These are phyloP conservation scores for Gopherus flavomarginatus DNA, from an alignment of 2,113 vertebrate species.

Conservation along the genomic window DNA sequence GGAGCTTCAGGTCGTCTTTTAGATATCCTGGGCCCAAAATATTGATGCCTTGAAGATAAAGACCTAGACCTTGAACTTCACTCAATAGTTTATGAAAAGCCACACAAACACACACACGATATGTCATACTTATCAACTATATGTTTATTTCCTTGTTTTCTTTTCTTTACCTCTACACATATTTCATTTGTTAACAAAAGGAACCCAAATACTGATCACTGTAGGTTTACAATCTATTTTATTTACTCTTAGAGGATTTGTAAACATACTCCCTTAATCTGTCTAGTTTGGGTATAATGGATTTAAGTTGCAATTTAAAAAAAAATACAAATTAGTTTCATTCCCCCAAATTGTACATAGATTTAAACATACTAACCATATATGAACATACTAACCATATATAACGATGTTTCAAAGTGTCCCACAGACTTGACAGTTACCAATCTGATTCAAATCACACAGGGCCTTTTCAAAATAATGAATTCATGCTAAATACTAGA, in stretches of 20 bases:
- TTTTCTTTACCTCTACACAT: neutral
- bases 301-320: neutral
- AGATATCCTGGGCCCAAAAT: neutral
- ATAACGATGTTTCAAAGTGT: neutral
- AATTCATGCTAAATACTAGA: neutral
- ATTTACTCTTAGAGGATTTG: neutral
- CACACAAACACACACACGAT: neutral
- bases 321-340: neutral
- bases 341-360: neutral
- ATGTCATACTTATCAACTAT: neutral
- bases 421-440: neutral
- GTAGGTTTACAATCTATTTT: neutral
- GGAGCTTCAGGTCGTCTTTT: fast-evolving
- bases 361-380: neutral
- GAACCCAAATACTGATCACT: neutral
- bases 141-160: neutral
- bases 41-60: neutral
- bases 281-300: neutral
- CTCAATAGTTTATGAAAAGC: too few species aligned
- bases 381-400: too few species aligned
- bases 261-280: neutral
- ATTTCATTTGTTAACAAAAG: neutral
- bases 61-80: neutral
- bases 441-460: fast-evolving
- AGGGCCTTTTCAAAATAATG: neutral